Evolutionary conservation across 2,113 vertebrate species (phyloP).

Genomic region (Lichenostomus cassidix): DNA sequence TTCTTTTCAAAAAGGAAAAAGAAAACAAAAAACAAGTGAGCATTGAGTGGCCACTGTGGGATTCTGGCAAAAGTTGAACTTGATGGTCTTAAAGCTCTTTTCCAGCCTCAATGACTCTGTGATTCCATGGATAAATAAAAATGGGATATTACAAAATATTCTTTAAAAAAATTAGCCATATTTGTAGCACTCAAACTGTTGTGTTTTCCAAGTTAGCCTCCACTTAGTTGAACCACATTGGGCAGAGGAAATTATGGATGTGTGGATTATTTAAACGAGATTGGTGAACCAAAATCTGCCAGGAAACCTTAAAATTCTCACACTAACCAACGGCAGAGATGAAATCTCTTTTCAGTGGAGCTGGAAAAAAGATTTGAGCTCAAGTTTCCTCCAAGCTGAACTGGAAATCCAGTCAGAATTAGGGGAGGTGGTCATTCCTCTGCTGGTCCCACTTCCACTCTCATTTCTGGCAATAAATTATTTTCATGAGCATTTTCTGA

Average conservation of each 20-base stretch:
- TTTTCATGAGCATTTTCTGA: not conserved
- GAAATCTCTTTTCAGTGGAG: not conserved
- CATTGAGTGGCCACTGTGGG: not conserved
- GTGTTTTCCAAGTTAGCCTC: not conserved
- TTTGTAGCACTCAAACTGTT: not conserved
- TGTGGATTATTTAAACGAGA: not conserved
- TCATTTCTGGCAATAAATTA: not conserved
- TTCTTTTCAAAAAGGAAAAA: not conserved
- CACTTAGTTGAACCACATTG: accelerated
- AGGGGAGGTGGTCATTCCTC: not conserved
- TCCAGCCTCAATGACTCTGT: no score
- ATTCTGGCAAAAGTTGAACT: not conserved
- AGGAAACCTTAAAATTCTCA: not conserved
- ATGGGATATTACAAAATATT: not conserved
- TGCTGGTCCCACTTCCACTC: not conserved
- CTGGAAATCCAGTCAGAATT: not conserved
- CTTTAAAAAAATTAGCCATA: not conserved
- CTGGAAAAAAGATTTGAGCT: not conserved
- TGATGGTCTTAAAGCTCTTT: not conserved
- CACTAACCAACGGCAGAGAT: not conserved
- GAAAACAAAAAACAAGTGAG: no score
- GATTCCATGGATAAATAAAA: not conserved
- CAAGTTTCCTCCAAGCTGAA: accelerated
- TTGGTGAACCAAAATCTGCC: not conserved
- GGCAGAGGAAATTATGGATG: not conserved